These are phyloP conservation scores for Eilema griseolum DNA, from an alignment of 2,888 invertebrate genomes.

Conservation along the genomic window DNA sequence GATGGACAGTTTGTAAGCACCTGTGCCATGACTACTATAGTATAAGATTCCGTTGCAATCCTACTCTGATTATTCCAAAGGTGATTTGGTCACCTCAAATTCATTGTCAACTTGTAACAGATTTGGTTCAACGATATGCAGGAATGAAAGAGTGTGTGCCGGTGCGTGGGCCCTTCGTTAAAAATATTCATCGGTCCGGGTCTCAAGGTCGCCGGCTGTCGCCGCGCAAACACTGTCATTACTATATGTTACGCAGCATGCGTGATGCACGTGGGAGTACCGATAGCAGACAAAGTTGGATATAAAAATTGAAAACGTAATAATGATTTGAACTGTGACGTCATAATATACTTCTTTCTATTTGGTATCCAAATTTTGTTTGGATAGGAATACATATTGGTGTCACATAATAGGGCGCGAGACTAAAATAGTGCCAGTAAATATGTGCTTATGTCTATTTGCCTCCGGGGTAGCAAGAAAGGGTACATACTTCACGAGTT, in stretches of 20 bases:
- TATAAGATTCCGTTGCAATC: neutral
- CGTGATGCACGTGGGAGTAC: slow-evolving; percentile 74
- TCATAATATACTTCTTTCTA: neutral
- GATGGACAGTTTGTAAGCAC: neutral
- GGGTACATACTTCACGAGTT: no score
- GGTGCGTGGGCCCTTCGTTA: slow-evolving; percentile 60
- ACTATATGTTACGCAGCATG: slow-evolving; percentile 71
- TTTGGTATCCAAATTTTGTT: no score
- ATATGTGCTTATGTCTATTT: no score
- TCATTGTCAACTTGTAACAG: slow-evolving; percentile 46
- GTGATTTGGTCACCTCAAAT: slow-evolving; percentile 45
- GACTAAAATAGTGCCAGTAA: no score
- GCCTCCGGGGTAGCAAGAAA: no score
- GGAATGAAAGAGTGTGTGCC: slow-evolving; percentile 35
- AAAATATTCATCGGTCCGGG: slow-evolving; percentile 58
- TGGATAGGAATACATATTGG: no score
- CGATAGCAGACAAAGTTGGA: slow-evolving; percentile 50
- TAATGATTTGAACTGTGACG: neutral
- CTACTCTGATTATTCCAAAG: slow-evolving; percentile 32
- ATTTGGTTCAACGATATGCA: slow-evolving; percentile 53
- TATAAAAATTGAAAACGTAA: slow-evolving; percentile 8
- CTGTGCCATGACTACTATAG: neutral
- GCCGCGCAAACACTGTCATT: slow-evolving; percentile 64
- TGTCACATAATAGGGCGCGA: no score
- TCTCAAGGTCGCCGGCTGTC: slow-evolving; percentile 65